phyloP scores from a whole-genome alignment of 2,113 vertebrate genomes.

The Scomber colias region DNA sequence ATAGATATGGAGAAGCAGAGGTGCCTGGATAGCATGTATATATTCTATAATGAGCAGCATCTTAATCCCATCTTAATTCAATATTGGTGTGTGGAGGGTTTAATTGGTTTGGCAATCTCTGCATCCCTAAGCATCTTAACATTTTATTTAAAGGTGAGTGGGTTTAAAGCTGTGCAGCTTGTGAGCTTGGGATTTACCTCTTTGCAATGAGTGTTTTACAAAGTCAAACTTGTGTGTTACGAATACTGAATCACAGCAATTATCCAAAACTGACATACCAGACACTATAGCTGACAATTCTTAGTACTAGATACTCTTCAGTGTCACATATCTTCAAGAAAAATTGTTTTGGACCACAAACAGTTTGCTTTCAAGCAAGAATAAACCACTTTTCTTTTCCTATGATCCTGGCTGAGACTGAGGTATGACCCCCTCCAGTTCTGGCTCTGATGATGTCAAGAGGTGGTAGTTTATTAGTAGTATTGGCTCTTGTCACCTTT shows the following conservation, averaged over 20 bases:
- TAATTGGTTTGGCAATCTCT: neutral
- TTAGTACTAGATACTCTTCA: neutral
- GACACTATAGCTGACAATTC: neutral
- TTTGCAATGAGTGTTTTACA: neutral
- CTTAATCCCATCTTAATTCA: too few species aligned
- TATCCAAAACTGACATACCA: neutral
- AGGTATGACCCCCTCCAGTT: neutral
- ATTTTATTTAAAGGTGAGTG: neutral
- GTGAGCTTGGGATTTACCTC: neutral
- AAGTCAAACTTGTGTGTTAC: neutral
- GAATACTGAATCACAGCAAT: slow-evolving; percentile 11
- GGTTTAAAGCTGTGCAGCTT: neutral
- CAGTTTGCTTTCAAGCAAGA: neutral
- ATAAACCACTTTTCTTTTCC: neutral
- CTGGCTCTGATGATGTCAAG: neutral
- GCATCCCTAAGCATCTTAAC: neutral
- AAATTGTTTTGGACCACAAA: neutral
- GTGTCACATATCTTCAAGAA: neutral
- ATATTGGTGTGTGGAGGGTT: too few species aligned
- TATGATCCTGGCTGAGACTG: neutral
- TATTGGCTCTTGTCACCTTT: neutral
- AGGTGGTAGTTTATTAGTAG: neutral
- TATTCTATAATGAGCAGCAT: too few species aligned
- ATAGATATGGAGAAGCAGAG: too few species aligned
- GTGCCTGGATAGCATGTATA: too few species aligned